Conservation (phyloP, 92 coral and sea anemone genomes). For the Zoanthus sansibaricus region DNA sequence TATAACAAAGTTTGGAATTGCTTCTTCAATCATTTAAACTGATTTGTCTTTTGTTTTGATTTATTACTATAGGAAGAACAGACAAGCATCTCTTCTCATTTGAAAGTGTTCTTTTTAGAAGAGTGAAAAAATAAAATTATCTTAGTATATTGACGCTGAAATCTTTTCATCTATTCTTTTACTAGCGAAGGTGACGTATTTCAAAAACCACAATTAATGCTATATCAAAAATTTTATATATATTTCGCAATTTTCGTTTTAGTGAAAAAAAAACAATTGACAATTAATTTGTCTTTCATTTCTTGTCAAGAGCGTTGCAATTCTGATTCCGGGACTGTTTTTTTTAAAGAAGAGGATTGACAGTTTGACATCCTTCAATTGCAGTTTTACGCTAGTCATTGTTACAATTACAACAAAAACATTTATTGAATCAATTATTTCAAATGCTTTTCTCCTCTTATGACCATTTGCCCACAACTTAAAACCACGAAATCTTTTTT, state of each 20-base stretch:
- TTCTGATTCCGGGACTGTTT: not conserved
- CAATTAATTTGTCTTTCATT: not conserved
- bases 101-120: not conserved
- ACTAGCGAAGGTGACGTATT: not conserved
- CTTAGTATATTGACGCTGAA: not conserved
- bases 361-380: not conserved
- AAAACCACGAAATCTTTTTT: not conserved
- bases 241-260: not conserved
- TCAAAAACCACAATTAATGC: not conserved
- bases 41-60: not conserved
- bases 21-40: not conserved
- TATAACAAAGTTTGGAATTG: not conserved
- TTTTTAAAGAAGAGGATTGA: not conserved
- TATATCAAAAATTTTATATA: not conserved
- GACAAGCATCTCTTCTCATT: no score
- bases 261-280: constrained; percentile 14
- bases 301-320: not conserved
- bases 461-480: not conserved
- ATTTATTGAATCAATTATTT: not conserved
- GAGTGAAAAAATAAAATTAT: not conserved
- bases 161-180: not conserved
- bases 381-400: not conserved
- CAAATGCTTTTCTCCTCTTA: not conserved
- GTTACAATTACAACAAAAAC: not conserved
- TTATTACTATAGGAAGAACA: no score